Conservation (phyloP, 2,113 vertebrate genomes). For the Eidolon helvum region DNA sequence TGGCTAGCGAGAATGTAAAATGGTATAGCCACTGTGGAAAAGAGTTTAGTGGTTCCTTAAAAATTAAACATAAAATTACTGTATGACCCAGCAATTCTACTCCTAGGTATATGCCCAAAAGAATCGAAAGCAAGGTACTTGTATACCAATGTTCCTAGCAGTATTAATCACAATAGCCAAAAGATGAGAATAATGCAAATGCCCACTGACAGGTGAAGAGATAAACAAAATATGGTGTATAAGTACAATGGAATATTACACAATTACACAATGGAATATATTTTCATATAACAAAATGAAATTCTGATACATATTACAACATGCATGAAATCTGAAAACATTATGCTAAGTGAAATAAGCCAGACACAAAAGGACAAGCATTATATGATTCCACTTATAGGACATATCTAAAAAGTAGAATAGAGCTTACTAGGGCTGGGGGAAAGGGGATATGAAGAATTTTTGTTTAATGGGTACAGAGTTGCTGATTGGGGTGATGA, state of each 20-base stretch:
- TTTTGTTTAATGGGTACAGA: neutral
- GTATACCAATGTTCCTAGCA: neutral
- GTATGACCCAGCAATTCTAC: neutral
- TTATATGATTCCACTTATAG: neutral
- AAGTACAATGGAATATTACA: neutral
- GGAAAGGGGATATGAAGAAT: neutral
- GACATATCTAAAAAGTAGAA: neutral
- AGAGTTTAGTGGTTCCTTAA: neutral
- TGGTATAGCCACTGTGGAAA: neutral
- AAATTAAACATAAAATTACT: neutral
- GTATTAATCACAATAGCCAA: neutral
- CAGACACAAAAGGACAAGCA: neutral
- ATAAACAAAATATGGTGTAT: neutral
- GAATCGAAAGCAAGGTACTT: neutral
- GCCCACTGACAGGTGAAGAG: neutral
- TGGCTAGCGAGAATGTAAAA: neutral
- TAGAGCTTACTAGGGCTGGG: neutral
- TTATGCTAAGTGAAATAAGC: neutral
- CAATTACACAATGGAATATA: no score
- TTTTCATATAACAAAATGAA: neutral
- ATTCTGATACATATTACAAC: neutral
- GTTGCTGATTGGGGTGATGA: neutral
- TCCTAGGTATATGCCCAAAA: neutral
- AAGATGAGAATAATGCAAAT: neutral
- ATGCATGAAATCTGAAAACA: neutral